Evolutionary conservation across 2,113 vertebrate species (phyloP).

Genomic region (Verasper variegatus): DNA sequence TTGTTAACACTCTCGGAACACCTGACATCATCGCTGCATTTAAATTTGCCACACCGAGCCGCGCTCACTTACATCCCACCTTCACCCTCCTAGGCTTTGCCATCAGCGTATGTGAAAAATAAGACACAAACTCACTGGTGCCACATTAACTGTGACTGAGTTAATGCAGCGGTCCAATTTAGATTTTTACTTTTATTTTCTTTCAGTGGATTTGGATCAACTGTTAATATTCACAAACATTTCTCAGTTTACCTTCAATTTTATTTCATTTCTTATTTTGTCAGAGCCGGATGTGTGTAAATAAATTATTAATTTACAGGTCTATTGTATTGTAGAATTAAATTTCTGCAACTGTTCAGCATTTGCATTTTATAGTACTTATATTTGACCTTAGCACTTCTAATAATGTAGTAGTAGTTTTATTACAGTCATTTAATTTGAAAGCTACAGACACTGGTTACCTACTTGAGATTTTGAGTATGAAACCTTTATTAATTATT

Average conservation of each 20-base stretch:
- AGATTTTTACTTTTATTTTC: neutral
- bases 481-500: too few relatives aligned
- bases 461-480: too few relatives aligned
- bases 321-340: neutral
- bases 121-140: conserved; percentile 6
- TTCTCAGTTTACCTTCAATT: neutral
- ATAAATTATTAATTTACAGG: neutral
- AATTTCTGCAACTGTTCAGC: neutral
- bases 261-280: neutral
- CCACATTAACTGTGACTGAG: neutral
- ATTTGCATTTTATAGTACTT: neutral
- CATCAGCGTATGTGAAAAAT: neutral
- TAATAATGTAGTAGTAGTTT: neutral
- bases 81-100: neutral
- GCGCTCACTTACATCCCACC: conserved; percentile 4
- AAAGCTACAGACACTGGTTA: too few relatives aligned
- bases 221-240: neutral
- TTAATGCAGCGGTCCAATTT: neutral
- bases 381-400: too few relatives aligned
- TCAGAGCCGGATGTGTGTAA: neutral
- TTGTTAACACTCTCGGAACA: conserved; percentile 55
- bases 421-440: neutral
- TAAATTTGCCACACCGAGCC: conserved; percentile 15
- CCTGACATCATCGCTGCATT: conserved; percentile 48
- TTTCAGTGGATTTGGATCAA: neutral